Conservation (phyloP, 2,113 vertebrate species). For the Ascaphus truei region DNA sequence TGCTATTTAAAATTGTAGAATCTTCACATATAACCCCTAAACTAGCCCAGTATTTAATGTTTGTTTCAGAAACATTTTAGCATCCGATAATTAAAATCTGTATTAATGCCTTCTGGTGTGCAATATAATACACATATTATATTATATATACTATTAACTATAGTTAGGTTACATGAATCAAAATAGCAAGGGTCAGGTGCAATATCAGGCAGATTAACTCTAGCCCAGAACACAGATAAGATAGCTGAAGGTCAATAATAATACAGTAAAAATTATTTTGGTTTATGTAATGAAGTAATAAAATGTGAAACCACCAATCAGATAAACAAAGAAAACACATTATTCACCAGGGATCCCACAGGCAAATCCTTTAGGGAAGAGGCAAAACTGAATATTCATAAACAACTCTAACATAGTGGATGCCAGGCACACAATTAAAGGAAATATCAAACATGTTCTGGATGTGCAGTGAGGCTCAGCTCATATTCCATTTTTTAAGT, state of each 20-base stretch:
- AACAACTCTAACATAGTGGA: not conserved
- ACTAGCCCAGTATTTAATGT: too few relatives aligned
- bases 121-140: too few relatives aligned
- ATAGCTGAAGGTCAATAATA: constrained; percentile 9
- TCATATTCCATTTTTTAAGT: not conserved
- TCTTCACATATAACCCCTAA: too few relatives aligned
- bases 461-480: constrained; percentile 8
- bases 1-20: too few relatives aligned
- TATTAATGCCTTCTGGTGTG: too few relatives aligned
- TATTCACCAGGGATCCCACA: not conserved
- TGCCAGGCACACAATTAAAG: not conserved
- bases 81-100: too few relatives aligned
- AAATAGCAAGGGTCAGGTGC: accelerated
- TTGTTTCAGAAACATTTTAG: too few relatives aligned
- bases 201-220: not conserved
- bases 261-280: constrained; percentile 4
- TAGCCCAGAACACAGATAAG: not conserved
- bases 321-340: not conserved
- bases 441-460: not conserved
- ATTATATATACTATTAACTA: too few relatives aligned
- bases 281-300: not conserved
- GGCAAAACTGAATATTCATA: not conserved
- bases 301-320: not conserved
- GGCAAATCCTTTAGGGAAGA: not conserved
- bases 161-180: too few relatives aligned